phyloP scores from a whole-genome alignment of 2,113 vertebrate species.

The Callipepla squamata region DNA sequence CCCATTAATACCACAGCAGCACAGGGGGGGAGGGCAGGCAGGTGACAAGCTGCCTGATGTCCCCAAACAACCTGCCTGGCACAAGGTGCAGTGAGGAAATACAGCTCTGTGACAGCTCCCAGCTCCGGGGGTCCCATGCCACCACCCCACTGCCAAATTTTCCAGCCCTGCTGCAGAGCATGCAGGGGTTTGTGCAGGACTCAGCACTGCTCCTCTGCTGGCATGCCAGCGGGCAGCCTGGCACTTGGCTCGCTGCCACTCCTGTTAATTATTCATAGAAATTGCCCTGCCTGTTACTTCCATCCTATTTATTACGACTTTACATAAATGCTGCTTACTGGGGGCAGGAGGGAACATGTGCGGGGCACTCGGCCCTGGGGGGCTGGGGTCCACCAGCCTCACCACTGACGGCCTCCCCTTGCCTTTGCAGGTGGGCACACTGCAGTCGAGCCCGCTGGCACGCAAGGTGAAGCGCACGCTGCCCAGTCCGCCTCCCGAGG shows the following conservation, averaged over 20 bases:
- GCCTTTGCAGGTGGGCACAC: slow-evolving; percentile 84
- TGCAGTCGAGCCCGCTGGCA: slow-evolving; percentile 92
- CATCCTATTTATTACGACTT: slow-evolving; percentile 60
- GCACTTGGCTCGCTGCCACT: not conserved
- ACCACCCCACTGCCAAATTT: not conserved
- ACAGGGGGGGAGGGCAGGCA: not conserved
- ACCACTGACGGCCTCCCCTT: not conserved
- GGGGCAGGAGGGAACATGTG: not conserved
- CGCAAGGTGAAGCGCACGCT: slow-evolving; percentile 98
- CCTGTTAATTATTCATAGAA: slow-evolving; percentile 41
- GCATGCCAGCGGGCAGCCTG: not conserved
- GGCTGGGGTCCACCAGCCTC: rapidly evolving
- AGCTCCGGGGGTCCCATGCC: too few species aligned
- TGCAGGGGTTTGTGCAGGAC: not conserved
- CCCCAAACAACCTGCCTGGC: not conserved
- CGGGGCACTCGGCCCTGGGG: not conserved
- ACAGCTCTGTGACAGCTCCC: not conserved
- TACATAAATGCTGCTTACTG: not conserved
- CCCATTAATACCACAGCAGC: not conserved
- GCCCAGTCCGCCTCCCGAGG: slow-evolving; percentile 96
- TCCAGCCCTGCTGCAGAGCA: not conserved
- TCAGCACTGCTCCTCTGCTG: not conserved
- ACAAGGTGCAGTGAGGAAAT: too few species aligned
- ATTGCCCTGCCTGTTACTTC: slow-evolving; percentile 61
- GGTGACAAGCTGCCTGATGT: not conserved